These are phyloP conservation scores for Drosophila watanabei DNA, from an alignment of 1,140 invertebrate species.

Conservation along the genomic window DNA sequence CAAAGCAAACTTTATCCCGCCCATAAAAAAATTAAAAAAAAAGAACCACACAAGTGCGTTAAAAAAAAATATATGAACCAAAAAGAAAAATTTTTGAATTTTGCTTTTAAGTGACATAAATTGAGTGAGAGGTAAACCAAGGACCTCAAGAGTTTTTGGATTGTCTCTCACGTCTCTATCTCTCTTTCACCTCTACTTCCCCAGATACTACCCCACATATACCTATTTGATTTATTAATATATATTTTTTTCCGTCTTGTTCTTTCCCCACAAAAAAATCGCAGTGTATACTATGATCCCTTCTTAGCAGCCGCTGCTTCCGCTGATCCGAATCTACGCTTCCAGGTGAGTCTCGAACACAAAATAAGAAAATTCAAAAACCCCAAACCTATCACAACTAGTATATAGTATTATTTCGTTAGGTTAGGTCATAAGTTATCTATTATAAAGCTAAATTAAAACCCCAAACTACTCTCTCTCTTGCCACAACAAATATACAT, in stretches of 20 bases:
- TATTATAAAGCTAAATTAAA: constrained; percentile 48
- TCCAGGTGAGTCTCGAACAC: constrained; percentile 88
- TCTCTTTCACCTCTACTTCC: constrained; percentile 15
- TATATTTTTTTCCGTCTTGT: constrained; percentile 70
- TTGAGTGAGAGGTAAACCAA: constrained; percentile 34
- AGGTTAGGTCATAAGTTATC: constrained; percentile 25
- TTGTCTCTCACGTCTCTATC: constrained; percentile 6
- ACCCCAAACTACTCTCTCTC: neutral
- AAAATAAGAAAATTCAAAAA: neutral
- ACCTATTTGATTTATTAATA: constrained; percentile 58
- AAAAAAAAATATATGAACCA: constrained; percentile 61
- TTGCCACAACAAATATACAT: constrained; percentile 55
- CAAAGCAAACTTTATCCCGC: constrained; percentile 21
- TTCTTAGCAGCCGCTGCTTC: constrained; percentile 94
- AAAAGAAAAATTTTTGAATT: constrained; percentile 72
- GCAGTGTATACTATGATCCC: constrained; percentile 97
- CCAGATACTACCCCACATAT: constrained; percentile 1
- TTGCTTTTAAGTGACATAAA: constrained; percentile 76
- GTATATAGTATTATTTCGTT: constrained; percentile 3
- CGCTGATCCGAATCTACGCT: constrained; percentile 94
- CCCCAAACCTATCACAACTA: neutral
- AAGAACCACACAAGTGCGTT: constrained; percentile 75
- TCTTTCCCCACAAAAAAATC: constrained; percentile 53
- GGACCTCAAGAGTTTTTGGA: neutral
- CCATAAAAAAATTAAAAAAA: constrained; percentile 12